Evolutionary conservation across 2,797 vertebrate species (phyloP).

Genomic region (Trachops cirrhosus): DNA sequence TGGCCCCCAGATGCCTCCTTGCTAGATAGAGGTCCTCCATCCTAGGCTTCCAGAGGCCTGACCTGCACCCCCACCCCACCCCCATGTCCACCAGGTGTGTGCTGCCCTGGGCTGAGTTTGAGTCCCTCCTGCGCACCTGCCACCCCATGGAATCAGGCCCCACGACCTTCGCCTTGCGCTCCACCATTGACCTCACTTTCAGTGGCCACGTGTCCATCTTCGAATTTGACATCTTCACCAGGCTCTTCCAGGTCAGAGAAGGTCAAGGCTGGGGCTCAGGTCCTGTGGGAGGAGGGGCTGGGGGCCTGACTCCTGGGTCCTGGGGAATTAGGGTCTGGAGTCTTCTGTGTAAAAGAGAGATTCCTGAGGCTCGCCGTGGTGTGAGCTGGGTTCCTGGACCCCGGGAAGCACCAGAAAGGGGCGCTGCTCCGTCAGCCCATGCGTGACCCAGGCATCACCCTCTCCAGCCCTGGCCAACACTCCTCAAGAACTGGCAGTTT

Average conservation of each 20-base stretch:
- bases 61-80: rapidly evolving
- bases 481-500: constrained; percentile 92
- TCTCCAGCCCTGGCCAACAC: constrained; percentile 87
- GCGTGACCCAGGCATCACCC: not conserved
- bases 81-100: constrained; percentile 82
- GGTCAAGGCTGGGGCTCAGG: not conserved
- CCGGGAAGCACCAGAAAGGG: rapidly evolving
- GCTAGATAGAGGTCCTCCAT: not conserved
- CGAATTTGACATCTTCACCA: constrained; percentile 93
- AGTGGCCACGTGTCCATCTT: constrained; percentile 90
- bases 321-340: not conserved
- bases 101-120: constrained; percentile 87
- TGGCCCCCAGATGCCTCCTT: too few species aligned
- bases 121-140: constrained; percentile 80
- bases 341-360: not conserved
- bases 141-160: constrained; percentile 87
- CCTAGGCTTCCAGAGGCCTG: not conserved
- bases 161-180: constrained; percentile 88
- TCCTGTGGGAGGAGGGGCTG: not conserved
- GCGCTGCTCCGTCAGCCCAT: not conserved
- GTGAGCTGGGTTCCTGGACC: not conserved
- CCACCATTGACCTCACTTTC: constrained; percentile 92
- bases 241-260: constrained; percentile 90
- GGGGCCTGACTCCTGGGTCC: not conserved
- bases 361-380: not conserved